Percentiles rank a stretch among this genome's conserved stretches.
Conservation (phyloP, 2,888 invertebrate species). For the Mythimna albipuncta region DNA sequence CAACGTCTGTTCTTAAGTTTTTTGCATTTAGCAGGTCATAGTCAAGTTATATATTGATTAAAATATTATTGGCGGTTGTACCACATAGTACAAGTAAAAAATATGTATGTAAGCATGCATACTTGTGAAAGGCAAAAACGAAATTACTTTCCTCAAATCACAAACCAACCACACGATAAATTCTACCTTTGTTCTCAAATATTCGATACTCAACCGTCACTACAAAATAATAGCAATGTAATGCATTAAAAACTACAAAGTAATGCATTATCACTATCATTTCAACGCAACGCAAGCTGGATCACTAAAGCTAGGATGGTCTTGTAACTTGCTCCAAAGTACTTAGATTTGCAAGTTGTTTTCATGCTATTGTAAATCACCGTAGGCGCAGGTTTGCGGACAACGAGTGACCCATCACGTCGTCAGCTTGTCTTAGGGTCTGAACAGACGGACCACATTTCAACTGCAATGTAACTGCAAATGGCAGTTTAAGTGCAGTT, state of each 20-base stretch:
- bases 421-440: too few relatives aligned
- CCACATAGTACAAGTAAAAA: too few relatives aligned
- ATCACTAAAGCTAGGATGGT: background rate
- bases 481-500: too few relatives aligned
- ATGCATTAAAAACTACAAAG: slow-evolving; percentile 10
- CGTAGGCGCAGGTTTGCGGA: too few relatives aligned
- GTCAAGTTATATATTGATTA: too few relatives aligned
- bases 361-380: background rate
- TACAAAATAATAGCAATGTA: slow-evolving; percentile 2
- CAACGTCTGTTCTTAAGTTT: too few relatives aligned
- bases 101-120: too few relatives aligned
- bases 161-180: background rate
- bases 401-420: too few relatives aligned
- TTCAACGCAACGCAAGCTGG: background rate
- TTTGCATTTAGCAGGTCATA: background rate
- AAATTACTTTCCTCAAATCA: background rate
- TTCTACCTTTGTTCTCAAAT: slow-evolving; percentile 1
- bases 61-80: too few relatives aligned
- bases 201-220: slow-evolving; percentile 1
- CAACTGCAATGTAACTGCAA: too few relatives aligned
- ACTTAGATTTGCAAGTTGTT: background rate
- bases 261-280: slow-evolving; percentile 15
- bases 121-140: too few relatives aligned
- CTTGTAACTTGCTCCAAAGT: background rate
- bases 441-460: too few relatives aligned